phyloP scores from a whole-genome alignment of 1,140 invertebrate species.

The Drosophila cardini region DNA sequence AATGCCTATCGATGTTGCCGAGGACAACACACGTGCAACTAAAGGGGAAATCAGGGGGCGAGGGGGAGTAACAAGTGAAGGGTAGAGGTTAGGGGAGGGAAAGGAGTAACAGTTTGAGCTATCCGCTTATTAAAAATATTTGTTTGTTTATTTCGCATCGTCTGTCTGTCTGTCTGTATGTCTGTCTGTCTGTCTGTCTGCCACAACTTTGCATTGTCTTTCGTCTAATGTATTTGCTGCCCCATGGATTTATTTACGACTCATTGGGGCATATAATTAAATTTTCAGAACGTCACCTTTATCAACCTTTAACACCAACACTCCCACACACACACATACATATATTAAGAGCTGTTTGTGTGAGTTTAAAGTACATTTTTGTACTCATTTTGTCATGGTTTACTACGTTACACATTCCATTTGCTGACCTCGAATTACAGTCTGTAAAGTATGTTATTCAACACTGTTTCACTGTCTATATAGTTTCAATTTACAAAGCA shows the following conservation, averaged over 20 bases:
- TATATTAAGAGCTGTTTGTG: slow-evolving; percentile 14
- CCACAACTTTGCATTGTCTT: slow-evolving; percentile 60
- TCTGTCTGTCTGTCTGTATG: slow-evolving; percentile 46
- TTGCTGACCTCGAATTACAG: background rate
- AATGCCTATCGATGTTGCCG: slow-evolving; percentile 53
- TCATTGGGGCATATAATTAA: slow-evolving; percentile 70
- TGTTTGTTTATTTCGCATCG: slow-evolving; percentile 45
- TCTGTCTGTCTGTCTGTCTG: slow-evolving; percentile 49
- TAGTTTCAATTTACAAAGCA: background rate
- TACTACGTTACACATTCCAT: slow-evolving; percentile 1
- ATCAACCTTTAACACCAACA: slow-evolving; percentile 27
- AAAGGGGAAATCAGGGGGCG: background rate
- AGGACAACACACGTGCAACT: slow-evolving; percentile 56
- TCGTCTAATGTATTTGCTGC: slow-evolving; percentile 26
- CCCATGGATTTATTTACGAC: slow-evolving; percentile 59
- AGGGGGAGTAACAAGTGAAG: background rate
- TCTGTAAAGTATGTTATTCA: background rate
- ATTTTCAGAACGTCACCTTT: slow-evolving; percentile 59
- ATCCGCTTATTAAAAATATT: slow-evolving; percentile 78
- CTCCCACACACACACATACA: slow-evolving; percentile 33
- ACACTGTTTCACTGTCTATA: background rate
- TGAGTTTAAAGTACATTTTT: background rate
- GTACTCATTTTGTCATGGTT: background rate
- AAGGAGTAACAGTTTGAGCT: background rate
- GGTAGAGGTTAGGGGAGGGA: background rate